A percentile compares a stretch with the other conserved stretches of the same genome.
Conservation (phyloP, 1,140 invertebrate genomes). For the Trypoxylus dichotomus region DNA sequence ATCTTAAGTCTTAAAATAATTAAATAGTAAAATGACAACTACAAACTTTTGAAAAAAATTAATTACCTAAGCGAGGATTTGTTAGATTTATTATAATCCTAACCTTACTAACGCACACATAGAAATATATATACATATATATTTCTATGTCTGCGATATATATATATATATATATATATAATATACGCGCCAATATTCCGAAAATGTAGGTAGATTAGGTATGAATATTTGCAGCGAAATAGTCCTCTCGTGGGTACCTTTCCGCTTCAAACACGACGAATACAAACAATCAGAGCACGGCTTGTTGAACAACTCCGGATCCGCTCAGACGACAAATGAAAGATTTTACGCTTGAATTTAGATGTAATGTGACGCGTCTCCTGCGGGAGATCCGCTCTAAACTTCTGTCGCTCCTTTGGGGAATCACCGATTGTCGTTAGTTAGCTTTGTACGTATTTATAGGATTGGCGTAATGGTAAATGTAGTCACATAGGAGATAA, state of each 20-base stretch:
- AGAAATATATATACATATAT: no score
- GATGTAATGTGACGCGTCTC: background rate
- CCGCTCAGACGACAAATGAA: conserved; percentile 14
- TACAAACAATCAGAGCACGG: background rate
- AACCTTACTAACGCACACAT: no score
- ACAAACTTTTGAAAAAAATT: no score
- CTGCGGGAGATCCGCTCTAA: conserved; percentile 9
- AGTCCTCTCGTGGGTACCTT: background rate
- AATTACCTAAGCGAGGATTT: no score
- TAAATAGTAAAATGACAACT: no score
- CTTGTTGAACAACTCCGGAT: conserved; percentile 8
- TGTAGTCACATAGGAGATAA: background rate
- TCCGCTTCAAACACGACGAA: background rate
- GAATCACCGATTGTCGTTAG: conserved; percentile 18
- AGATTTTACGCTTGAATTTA: conserved; percentile 16
- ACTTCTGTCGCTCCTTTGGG: conserved; percentile 8
- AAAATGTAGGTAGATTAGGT: no score
- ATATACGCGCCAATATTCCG: no score
- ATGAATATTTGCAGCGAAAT: background rate
- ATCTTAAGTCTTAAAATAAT: no score
- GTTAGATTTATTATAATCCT: no score
- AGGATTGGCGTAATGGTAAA: background rate
- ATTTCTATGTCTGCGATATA: no score
- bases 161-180: no score
- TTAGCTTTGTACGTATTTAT: background rate